Percentiles rank a stretch among this genome's conserved stretches.
These are phyloP conservation scores for Philantomba maxwellii DNA, from an alignment of 2,113 vertebrate genomes.

Conservation along the genomic window DNA sequence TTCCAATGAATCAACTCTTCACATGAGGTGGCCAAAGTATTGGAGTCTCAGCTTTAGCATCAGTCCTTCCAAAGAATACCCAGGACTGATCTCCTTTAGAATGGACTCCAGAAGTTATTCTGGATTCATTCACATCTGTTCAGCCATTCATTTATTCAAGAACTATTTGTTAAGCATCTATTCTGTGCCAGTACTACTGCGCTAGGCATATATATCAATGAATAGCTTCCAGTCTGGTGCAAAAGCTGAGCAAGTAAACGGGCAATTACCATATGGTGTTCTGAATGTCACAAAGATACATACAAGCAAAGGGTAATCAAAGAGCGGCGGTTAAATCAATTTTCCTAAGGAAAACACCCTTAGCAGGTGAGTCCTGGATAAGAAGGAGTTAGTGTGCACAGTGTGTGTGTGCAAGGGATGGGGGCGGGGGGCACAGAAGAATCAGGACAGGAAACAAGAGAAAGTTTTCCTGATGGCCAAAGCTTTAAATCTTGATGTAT, in stretches of 20 bases:
- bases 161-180: neutral
- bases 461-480: neutral
- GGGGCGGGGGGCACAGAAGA: neutral
- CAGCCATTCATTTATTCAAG: neutral
- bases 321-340: neutral
- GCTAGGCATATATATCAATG: neutral
- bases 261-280: neutral
- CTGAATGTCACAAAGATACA: neutral
- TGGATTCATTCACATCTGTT: neutral
- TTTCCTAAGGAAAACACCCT: neutral
- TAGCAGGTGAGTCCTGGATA: neutral
- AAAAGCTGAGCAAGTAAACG: neutral
- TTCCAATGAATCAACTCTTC: too few species aligned
- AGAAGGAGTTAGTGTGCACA: neutral
- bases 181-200: neutral
- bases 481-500: neutral
- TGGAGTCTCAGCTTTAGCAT: too few species aligned
- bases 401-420: fast-evolving
- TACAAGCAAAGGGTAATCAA: neutral
- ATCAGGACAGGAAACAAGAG: neutral
- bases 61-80: too few species aligned
- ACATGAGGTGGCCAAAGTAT: too few species aligned
- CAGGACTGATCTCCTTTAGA: too few species aligned
- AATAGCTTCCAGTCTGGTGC: neutral
- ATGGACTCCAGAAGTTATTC: neutral